Base-by-base conservation (phyloP, 2,797 vertebrate species). In the Acropternis orthonyx region DNA sequence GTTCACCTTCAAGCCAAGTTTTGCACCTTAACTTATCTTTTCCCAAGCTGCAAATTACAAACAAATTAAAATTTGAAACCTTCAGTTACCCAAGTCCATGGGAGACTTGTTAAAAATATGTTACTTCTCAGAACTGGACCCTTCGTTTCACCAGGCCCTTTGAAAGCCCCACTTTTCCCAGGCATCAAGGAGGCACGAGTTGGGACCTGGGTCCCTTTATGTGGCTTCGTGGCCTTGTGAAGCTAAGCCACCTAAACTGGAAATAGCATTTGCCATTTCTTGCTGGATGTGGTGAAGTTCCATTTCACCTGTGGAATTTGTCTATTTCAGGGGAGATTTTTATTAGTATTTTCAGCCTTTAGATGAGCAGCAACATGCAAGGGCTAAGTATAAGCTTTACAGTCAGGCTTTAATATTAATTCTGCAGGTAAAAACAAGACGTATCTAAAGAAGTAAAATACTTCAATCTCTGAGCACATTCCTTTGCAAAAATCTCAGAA, bases 91-190 rank as follows among this genome's bases (percentile, higher is more conserved):
- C 24, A 15, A 44, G 34, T 2, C 10, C 12, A 3, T 6, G 15
- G 37, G 32, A 75, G 51, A 23, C 2, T 3, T 65, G 67, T 61
- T 49, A 68, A 67, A 24, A 36, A 24, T 0, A 24, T 0, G 4
- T 2, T 16, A 7, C 48, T 63, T 0, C 23, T 32, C 39, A 5
- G 34, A 41, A 3, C 54, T 1, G 14, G 39, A 48, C n/a, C 24
- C 41, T 48, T 28, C 11, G 2, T 52, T 73, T 37, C 84, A 46
- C 22, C 3, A 9, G 19, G 41, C 51, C 22, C 28, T 22, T 28
- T 7, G 12, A 34, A 34, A 76, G n/a, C 36, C 39, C 30, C 41
- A 7, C 5, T 5, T 55, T 54, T 78, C 67, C 67, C 68, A 58
- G 54, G 39, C 27, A 8, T 3, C 1, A 6, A 39, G 30, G 55